These are phyloP conservation scores for Sthenelais limicola DNA, from an alignment of 2,888 invertebrate genomes.

Conservation along the genomic window DNA sequence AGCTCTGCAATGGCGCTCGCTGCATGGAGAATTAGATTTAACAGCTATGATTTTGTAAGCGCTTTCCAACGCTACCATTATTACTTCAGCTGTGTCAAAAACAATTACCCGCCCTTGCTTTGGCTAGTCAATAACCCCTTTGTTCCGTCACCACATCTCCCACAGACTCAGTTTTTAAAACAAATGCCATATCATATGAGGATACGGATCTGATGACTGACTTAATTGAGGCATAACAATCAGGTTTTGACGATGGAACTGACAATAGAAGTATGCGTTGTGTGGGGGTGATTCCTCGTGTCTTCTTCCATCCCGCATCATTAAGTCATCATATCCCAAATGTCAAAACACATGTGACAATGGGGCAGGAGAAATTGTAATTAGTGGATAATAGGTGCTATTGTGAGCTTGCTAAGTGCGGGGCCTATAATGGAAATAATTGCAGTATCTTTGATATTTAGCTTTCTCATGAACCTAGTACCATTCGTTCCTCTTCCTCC, in stretches of 20 bases:
- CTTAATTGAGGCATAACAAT: constrained; percentile 25
- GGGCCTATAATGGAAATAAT: too few species aligned
- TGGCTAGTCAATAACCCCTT: constrained; percentile 23
- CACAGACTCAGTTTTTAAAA: constrained; percentile 3
- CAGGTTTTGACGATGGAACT: too few species aligned
- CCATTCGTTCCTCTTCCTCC: too few species aligned
- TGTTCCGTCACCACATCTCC: constrained; percentile 3
- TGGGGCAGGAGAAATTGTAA: not conserved
- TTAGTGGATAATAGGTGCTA: constrained; percentile 6
- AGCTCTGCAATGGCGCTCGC: not conserved
- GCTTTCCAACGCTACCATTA: not conserved
- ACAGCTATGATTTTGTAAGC: constrained; percentile 36
- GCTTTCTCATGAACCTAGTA: too few species aligned
- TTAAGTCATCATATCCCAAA: not conserved
- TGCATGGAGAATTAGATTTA: constrained; percentile 27
- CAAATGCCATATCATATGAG: not conserved
- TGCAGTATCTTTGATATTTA: too few species aligned
- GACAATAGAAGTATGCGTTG: too few species aligned
- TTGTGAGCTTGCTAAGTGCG: too few species aligned
- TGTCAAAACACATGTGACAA: constrained; percentile 13
- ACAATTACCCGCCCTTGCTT: not conserved
- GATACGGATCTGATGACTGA: constrained; percentile 7
- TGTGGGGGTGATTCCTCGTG: too few species aligned
- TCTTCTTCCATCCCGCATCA: not conserved
- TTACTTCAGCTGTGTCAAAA: constrained; percentile 32